Evolutionary conservation across 35 echinoderm and acorn worm species (phyloP).

Genomic region (Patiria miniata): DNA sequence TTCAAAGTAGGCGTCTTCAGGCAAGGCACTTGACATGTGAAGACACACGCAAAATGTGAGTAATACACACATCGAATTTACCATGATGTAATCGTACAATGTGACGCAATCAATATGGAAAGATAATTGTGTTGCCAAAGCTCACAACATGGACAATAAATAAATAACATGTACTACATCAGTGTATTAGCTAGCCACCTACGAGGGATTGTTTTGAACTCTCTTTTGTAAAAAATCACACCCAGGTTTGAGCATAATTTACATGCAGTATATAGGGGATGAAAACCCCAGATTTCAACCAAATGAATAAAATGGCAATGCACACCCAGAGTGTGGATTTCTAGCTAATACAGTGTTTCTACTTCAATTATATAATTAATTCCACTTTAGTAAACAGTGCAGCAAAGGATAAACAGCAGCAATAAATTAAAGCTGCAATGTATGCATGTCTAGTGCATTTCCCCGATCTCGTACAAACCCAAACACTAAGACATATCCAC

Average conservation of each 20-base stretch:
- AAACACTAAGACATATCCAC: conserved; percentile 62
- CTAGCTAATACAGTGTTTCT: not conserved
- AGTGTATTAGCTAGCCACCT: no score
- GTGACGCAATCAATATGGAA: not conserved
- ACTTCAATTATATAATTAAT: not conserved
- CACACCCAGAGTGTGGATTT: no score
- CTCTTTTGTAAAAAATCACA: no score
- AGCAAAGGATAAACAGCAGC: not conserved
- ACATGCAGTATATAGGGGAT: no score
- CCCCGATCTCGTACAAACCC: conserved; percentile 65
- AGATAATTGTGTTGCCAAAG: not conserved
- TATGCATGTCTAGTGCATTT: conserved; percentile 37
- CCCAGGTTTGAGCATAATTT: no score
- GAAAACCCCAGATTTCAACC: no score
- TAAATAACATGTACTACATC: not conserved
- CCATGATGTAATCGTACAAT: not conserved
- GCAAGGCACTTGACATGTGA: conserved; percentile 17
- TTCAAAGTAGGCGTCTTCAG: not conserved
- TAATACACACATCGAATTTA: conserved; percentile 6
- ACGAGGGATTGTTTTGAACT: no score
- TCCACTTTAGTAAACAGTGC: not conserved
- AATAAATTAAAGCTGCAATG: not conserved
- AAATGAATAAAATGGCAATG: no score
- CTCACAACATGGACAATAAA: not conserved
- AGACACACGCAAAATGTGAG: conserved; percentile 17